Base-by-base conservation (phyloP, 2,797 vertebrate species). In the Aulostomus chinensis region DNA sequence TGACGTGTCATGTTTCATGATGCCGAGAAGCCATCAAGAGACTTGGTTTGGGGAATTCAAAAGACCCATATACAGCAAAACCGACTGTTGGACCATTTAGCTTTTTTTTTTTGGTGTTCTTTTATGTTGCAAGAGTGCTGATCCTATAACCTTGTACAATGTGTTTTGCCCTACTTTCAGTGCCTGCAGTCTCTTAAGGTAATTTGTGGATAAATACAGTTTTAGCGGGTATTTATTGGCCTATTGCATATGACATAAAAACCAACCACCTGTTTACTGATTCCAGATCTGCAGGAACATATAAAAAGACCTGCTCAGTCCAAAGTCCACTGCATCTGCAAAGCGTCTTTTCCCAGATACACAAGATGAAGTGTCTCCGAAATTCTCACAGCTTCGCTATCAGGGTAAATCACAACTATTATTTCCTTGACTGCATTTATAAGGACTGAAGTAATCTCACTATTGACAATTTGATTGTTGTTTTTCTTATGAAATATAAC, bases 1-100 rank as follows among this genome's bases (percentile, higher is more conserved):
- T 93, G 91, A 91, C 65, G 86, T 93, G 91, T 92, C 91, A 91
- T 92, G 90, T 93, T 92, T 90, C 88, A 89, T 92, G 90, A 89
- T 90, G 90, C 88, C 40, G 82, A 81, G 87, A 78, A 83, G 87
- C 86, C 90, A 76, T 92, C 91, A 91, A 88, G 90, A 90, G 89
- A 89, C 86, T 78, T 41, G 64, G 88, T 86, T 90, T 84, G 79
- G 90, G 91, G 91, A 91, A 91, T 91, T 91, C 90, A 90, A 87
- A 89, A 85, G 75, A 83, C 85, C 83, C 80, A 78, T 76, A 41
- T 84, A 83, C 84, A 83, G 86, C 81, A 76, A 84, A 89, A 88
- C 84, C 53, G 87, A 90, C 88, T 79, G 83, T 84, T 81, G 78
- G 75, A 64, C 76, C 78, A 78, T 88, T 88, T 87, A 86, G 80